Evolutionary conservation across 2,797 vertebrate genomes (phyloP).

Genomic region (Momotus momota): DNA sequence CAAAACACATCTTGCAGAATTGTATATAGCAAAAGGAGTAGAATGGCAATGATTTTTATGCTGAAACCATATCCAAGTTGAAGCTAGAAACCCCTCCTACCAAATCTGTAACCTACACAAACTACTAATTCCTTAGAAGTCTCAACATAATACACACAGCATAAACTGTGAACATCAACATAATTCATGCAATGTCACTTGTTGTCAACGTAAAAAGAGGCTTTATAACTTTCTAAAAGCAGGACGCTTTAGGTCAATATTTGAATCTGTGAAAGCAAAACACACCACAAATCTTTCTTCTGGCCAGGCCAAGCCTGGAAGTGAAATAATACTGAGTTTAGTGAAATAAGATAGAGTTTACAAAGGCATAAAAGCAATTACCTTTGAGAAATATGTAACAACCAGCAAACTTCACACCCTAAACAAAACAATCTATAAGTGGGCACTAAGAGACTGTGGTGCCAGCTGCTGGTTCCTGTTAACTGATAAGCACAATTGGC

Average conservation of each 20-base stretch:
- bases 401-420: not conserved
- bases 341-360: not conserved
- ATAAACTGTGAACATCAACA: not conserved
- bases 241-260: not conserved
- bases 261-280: not conserved
- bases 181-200: not conserved
- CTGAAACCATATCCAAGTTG: not conserved
- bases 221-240: not conserved
- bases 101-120: not conserved
- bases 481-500: not conserved
- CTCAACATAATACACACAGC: not conserved
- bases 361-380: not conserved
- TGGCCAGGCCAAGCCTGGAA: not conserved
- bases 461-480: not conserved
- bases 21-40: not conserved
- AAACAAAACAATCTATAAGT: not conserved
- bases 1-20: not conserved
- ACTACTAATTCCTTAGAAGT: not conserved
- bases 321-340: not conserved
- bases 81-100: not conserved
- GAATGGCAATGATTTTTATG: not conserved
- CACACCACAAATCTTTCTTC: not conserved
- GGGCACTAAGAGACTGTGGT: not conserved
- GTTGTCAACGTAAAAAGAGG: constrained; percentile 1
- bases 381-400: not conserved